phyloP scores from a whole-genome alignment of 2,797 vertebrate genomes.

The Rhabdomys pumilio region DNA sequence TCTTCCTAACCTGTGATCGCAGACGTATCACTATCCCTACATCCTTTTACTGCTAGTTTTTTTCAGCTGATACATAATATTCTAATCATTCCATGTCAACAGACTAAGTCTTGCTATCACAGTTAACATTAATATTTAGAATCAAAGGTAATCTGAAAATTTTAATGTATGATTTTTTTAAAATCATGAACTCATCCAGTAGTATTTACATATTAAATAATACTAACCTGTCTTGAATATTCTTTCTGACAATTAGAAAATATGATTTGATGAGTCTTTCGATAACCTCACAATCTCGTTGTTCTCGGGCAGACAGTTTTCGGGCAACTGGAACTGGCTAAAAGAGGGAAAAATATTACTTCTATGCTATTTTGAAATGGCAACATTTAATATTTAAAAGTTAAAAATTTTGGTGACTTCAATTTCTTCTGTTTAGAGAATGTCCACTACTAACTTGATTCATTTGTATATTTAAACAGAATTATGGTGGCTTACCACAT shows the following conservation, averaged over 20 bases:
- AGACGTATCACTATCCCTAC: background rate
- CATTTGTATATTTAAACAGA: background rate
- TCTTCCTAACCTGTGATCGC: background rate
- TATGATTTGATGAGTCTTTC: conserved; percentile 99
- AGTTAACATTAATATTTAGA: conserved; percentile 9
- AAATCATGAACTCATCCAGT: conserved; percentile 42
- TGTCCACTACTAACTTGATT: background rate
- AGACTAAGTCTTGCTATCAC: background rate
- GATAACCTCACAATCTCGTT: conserved; percentile 98
- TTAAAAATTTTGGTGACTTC: background rate
- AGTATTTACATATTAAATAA: background rate
- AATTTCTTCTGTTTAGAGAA: conserved; percentile 26
- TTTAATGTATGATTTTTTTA: background rate
- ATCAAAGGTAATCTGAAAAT: conserved; percentile 19
- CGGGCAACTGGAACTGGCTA: conserved; percentile 98
- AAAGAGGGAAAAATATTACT: background rate
- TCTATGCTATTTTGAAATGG: conserved; percentile 58
- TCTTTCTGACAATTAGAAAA: conserved; percentile 99
- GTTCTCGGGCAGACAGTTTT: conserved; percentile 97
- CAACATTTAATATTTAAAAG: conserved; percentile 56
- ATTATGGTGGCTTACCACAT: conserved; percentile 93
- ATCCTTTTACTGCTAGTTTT: background rate
- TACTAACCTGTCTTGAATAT: conserved; percentile 98
- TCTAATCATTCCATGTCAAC: background rate
- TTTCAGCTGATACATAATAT: background rate